Evolutionary conservation across 2,888 invertebrate genomes (phyloP).

Genomic region (Clusia tigrina): DNA sequence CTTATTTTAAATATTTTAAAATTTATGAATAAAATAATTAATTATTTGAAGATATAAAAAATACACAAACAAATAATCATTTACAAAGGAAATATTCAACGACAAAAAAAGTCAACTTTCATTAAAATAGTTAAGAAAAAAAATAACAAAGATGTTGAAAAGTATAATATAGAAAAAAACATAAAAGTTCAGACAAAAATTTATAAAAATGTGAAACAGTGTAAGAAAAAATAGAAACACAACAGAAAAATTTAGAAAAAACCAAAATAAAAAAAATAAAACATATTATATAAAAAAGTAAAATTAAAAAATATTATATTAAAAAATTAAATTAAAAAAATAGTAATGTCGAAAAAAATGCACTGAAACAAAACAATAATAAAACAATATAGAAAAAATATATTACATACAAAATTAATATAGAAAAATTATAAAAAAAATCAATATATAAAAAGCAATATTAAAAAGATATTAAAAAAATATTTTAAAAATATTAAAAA

Average conservation of each 20-base stretch:
- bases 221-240: not conserved
- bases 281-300: too few species aligned
- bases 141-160: not conserved
- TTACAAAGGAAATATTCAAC: not conserved
- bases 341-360: too few species aligned
- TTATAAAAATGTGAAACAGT: not conserved
- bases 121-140: too few species aligned
- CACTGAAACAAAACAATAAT: not conserved
- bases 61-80: not conserved
- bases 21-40: too few species aligned
- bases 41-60: too few species aligned
- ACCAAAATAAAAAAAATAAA: too few species aligned
- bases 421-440: not conserved
- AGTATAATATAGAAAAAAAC: not conserved
- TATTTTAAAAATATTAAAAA: not conserved
- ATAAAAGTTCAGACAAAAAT: not conserved
- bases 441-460: not conserved
- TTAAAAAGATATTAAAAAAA: not conserved
- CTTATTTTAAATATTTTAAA: too few species aligned
- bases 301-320: too few species aligned
- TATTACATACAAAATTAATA: too few species aligned
- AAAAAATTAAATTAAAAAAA: not conserved
- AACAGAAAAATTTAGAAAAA: not conserved
- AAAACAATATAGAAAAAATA: too few species aligned
- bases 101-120: too few species aligned